Evolutionary conservation across 2,113 vertebrate genomes (phyloP), one percentile per base, ranked within the genome.

Genomic region (Platichthys stellatus): DNA sequence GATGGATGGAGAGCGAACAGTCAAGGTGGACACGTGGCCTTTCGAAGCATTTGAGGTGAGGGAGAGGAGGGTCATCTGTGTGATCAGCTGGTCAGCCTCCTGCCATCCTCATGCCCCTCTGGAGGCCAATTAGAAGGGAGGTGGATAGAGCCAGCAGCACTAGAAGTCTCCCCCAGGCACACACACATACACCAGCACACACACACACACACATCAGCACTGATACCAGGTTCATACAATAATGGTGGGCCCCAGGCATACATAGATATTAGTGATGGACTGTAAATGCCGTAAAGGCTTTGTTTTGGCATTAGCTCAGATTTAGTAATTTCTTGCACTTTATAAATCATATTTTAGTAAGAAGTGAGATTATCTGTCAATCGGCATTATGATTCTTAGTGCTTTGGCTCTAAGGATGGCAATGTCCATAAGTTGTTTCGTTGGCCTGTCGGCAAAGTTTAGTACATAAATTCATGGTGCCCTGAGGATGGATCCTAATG

Each of bases 121-220:
- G 47, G 84, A 80, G 88, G 80, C 90, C 86, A 92, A 92, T 92
- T 92, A 92, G 69, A 89, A 45, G 14, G 20, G 59, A 86, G 65
- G 69, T 23, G 15, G 49, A 81, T 74, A 59, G 49, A 78, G 74
- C 71, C n/a, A 12, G 70, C 62, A 83, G 68, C 72, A 65, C 2
- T 31, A 69, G 1, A 73, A 79, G 75, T 76, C 64, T 85, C 80
- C 82, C 2, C 5, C 38, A 49, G 75, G 68, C 81, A 11, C 40
- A 28, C 59, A 57, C 73, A 49, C 43, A 73, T 17, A 45, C 21
- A 56, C 24, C 6, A 67, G 71, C 61, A 81, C 67, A 62, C 56
- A 54, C 20, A 57, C 23, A 43, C 3, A 67, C 31, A 74, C 61
- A 81, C 67, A 62, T 49, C 49, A 63, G 35, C 31, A 21, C 76